These are phyloP conservation scores for Procapra przewalskii DNA, from an alignment of 2,113 vertebrate species.

Conservation along the genomic window DNA sequence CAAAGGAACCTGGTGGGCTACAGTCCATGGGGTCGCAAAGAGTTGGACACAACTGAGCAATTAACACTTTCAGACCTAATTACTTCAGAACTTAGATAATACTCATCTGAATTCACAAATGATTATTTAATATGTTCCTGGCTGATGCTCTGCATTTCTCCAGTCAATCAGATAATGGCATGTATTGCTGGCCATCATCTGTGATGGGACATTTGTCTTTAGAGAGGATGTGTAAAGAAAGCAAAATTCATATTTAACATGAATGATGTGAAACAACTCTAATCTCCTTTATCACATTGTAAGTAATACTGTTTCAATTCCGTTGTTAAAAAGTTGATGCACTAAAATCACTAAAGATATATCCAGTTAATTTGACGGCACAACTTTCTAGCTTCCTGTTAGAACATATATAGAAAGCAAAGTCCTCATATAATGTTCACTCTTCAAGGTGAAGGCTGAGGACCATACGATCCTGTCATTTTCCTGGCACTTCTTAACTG, in stretches of 20 bases:
- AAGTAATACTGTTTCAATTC: not conserved
- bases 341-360: not conserved
- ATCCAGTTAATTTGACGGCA: not conserved
- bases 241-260: not conserved
- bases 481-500: not conserved
- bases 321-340: not conserved
- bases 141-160: not conserved
- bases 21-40: not conserved
- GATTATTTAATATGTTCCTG: not conserved
- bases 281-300: not conserved
- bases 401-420: not conserved
- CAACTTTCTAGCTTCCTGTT: not conserved
- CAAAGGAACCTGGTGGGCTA: not conserved
- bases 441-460: not conserved
- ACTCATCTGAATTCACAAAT: conserved; percentile 15
- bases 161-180: not conserved
- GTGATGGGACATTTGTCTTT: not conserved
- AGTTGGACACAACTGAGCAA: not conserved
- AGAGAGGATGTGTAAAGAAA: not conserved
- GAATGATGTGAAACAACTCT: not conserved
- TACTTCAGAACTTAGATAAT: not conserved
- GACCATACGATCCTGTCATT: not conserved
- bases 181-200: not conserved
- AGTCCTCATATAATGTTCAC: not conserved
- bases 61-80: not conserved